phyloP scores from a whole-genome alignment of 2,888 invertebrate species.

The Dolomedes plantarius region DNA sequence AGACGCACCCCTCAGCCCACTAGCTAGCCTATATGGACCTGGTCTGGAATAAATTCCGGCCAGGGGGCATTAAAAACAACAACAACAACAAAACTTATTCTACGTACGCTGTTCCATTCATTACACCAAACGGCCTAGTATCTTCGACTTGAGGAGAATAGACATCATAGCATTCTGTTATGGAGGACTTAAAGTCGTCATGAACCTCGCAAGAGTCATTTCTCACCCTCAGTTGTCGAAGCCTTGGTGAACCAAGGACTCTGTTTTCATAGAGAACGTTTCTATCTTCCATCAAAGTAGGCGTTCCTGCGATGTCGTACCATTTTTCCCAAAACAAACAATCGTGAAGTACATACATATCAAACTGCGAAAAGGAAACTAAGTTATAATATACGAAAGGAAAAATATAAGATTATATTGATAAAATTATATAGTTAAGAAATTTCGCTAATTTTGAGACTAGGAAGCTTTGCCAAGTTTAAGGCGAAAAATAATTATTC shows the following conservation, averaged over 20 bases:
- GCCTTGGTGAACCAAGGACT: constrained; percentile 81
- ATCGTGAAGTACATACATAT: constrained; percentile 79
- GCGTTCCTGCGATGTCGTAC: constrained; percentile 76
- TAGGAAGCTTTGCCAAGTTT: too few species aligned
- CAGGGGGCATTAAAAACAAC: too few species aligned
- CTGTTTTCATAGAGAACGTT: constrained; percentile 81
- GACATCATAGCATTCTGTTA: constrained; percentile 81
- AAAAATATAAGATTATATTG: too few species aligned
- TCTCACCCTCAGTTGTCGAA: constrained; percentile 80
- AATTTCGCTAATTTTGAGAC: too few species aligned
- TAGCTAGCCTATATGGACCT: too few species aligned
- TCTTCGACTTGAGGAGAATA: constrained; percentile 81
- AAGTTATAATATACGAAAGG: too few species aligned
- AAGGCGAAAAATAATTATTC: too few species aligned
- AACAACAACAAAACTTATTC: too few species aligned
- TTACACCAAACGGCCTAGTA: constrained; percentile 78
- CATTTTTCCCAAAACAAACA: constrained; percentile 81
- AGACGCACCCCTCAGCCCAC: too few species aligned
- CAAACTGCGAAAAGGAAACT: constrained; percentile 77
- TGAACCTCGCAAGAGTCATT: constrained; percentile 82
- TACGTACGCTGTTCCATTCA: constrained; percentile 75
- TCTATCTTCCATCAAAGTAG: constrained; percentile 76
- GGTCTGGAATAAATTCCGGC: too few species aligned
- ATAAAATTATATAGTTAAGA: too few species aligned
- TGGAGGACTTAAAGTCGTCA: constrained; percentile 81